phyloP scores from a whole-genome alignment of 2,797 vertebrate species.

The Hozukius guyotensis region DNA sequence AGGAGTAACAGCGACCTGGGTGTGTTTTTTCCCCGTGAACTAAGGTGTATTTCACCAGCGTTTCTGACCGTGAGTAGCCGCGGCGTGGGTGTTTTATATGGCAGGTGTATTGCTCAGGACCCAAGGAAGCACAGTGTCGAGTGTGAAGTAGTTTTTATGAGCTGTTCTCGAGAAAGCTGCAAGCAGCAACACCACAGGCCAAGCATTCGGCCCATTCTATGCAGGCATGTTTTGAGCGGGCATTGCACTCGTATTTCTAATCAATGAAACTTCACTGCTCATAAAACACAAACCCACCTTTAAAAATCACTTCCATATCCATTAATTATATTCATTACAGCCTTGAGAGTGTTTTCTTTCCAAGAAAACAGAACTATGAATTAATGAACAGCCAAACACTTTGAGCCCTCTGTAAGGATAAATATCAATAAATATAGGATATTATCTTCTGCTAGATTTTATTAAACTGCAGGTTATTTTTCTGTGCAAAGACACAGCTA shows the following conservation, averaged over 20 bases:
- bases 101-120: not conserved
- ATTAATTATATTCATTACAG: conserved; percentile 43
- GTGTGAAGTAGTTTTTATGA: not conserved
- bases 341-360: conserved; percentile 19
- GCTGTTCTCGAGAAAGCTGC: not conserved
- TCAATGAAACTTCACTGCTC: conserved; percentile 33
- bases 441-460: conserved; percentile 9
- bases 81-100: not conserved
- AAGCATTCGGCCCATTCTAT: not conserved
- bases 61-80: too few relatives aligned
- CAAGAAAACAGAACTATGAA: conserved; percentile 30
- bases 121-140: not conserved
- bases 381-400: conserved; percentile 25
- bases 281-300: conserved; percentile 33
- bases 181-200: not conserved
- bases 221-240: too few relatives aligned
- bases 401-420: not conserved
- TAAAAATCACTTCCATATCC: conserved; percentile 33
- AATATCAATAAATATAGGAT: conserved; percentile 33
- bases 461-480: conserved; percentile 17
- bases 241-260: not conserved
- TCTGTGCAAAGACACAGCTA: not conserved
- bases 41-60: too few relatives aligned
- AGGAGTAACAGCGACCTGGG: too few relatives aligned
- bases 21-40: too few relatives aligned